Evolutionary conservation across 2,113 vertebrate genomes (phyloP), one percentile per base, ranked within the genome.

Genomic region (Bagarius yarrelli): DNA sequence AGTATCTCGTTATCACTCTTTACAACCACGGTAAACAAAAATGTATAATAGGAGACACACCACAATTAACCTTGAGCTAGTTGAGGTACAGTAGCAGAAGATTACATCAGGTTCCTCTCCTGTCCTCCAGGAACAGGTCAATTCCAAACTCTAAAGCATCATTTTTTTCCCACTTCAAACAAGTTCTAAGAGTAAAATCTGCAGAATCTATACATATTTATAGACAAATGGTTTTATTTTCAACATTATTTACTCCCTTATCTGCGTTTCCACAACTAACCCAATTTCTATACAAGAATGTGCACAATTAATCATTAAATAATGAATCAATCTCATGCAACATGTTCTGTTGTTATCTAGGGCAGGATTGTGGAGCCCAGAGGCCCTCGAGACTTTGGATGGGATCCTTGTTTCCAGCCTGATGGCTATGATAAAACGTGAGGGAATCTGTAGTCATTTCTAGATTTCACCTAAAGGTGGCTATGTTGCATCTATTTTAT

Each of bases 351-450:
- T 74, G 64, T 32, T 81, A 84, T 86, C 83, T 34, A 99, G 97
- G 98, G 98, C 1, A 79, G 73, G 60, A 98, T 99, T 63, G 98
- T 99, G 74, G 94, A 93, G 56, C 98, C 97, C 25, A 92, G 96
- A 78, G 98, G 98, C 21, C 94, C 95, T 21, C 90, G 94, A 77
- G 97, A 99, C 91, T 99, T 99, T 89, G 98, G 97, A 83, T 99
- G 97, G 98, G 98, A 99, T 89, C 96, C 97, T 11, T 99, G 97
- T 92, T 99, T 99, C 88, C 97, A 98, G 87, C 97, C 98, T 0
- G 94, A 96, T 0, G 96, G 95, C 74, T 97, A 91, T 63, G 89
- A 93, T 69, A 93, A 98, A 91, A 99, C 98, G 97, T 99, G 90
- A 95, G 95, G 53, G 61, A n/a, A 66, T n/a, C 5, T 14, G 44